Evolutionary conservation across 2,113 vertebrate species (phyloP).

Genomic region (Podocnemis expansa): DNA sequence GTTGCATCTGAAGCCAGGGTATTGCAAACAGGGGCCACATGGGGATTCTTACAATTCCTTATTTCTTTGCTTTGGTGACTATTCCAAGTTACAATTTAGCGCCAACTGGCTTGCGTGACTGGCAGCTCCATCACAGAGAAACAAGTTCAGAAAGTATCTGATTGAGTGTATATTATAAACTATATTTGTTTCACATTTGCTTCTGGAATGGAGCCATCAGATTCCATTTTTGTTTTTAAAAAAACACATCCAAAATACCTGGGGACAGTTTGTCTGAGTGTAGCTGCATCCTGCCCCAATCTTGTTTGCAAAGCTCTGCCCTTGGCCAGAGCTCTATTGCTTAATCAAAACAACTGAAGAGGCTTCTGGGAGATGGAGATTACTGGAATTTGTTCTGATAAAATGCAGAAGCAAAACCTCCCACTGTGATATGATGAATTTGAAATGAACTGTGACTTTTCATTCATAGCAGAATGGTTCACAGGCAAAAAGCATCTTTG

Average conservation of each 20-base stretch:
- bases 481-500: neutral
- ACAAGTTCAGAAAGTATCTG: neutral
- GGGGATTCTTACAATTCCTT: neutral
- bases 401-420: neutral
- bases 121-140: neutral
- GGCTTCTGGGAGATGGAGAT: neutral
- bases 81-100: neutral
- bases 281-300: neutral
- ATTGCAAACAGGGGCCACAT: neutral
- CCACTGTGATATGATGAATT: neutral
- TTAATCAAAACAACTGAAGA: constrained; percentile 6
- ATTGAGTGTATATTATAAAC: neutral
- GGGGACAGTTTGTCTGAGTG: neutral
- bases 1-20: neutral
- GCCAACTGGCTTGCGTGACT: neutral
- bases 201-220: neutral
- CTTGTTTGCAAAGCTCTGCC: neutral
- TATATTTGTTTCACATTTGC: neutral
- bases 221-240: neutral
- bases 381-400: neutral
- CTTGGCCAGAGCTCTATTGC: constrained; percentile 19
- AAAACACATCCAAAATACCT: neutral
- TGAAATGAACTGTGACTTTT: neutral
- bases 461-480: neutral
- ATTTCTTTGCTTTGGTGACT: neutral